A percentile compares a stretch with the other conserved stretches of the same genome.
Evolutionary conservation across 2,113 vertebrate species (phyloP).

Genomic region (Sardina pilchardus): DNA sequence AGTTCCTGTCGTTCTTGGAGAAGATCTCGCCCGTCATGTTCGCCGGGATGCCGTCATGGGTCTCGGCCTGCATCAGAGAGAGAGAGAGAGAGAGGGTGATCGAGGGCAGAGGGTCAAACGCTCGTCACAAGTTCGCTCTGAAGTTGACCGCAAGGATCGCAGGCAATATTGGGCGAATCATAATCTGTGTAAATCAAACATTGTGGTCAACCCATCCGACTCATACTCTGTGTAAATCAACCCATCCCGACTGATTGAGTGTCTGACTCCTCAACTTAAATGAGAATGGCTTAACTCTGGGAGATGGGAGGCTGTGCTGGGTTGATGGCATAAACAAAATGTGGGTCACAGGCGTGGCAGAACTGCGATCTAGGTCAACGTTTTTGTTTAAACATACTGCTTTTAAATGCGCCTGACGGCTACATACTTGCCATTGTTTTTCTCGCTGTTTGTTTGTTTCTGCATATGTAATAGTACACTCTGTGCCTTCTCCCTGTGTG

Average conservation of each 20-base stretch:
- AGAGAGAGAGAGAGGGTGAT: not conserved
- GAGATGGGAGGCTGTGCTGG: not conserved
- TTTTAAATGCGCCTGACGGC: not conserved
- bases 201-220: not conserved
- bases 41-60: slow-evolving; percentile 72
- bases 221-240: not conserved
- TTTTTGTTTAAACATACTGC: not conserved
- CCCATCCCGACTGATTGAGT: not conserved
- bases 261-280: not conserved
- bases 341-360: not conserved
- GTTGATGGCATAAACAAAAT: not conserved
- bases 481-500: too few species aligned
- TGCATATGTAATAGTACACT: not conserved
- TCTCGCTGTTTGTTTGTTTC: not conserved
- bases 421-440: not conserved
- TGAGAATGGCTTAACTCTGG: not conserved
- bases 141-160: not conserved
- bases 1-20: slow-evolving; percentile 85
- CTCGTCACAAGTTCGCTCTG: not conserved
- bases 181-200: not conserved
- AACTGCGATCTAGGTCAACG: not conserved
- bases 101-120: slow-evolving; percentile 19
- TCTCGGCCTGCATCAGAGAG: slow-evolving; percentile 72
- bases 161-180: not conserved
- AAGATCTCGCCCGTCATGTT: slow-evolving; percentile 81